Percentiles rank a stretch among this genome's conserved stretches.
Conservation (phyloP, 2,113 vertebrate species). For the Burhinus oedicnemus region DNA sequence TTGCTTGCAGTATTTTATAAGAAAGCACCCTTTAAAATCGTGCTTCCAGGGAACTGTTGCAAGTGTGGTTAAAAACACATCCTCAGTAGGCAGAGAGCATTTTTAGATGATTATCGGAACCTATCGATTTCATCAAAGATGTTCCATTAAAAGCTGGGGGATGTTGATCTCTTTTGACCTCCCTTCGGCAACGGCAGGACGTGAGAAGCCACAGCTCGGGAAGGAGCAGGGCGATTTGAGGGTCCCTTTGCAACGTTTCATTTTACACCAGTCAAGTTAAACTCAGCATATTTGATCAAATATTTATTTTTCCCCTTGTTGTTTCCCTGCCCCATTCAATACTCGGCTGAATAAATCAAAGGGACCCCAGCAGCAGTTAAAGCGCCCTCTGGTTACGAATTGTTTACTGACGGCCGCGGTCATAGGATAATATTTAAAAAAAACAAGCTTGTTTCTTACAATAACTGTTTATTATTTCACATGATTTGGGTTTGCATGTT, state of each 20-base stretch:
- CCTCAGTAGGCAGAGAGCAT: neutral
- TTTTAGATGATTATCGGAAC: slow-evolving; percentile 19
- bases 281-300: slow-evolving; percentile 42
- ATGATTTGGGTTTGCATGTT: slow-evolving; percentile 40
- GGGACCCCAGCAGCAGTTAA: slow-evolving; percentile 11
- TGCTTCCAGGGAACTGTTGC: neutral
- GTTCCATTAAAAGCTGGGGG: neutral
- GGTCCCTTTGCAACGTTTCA: slow-evolving; percentile 29
- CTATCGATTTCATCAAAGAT: slow-evolving; percentile 52
- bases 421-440: slow-evolving; percentile 37
- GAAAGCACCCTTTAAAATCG: neutral
- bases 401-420: slow-evolving; percentile 50
- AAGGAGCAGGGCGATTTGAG: neutral
- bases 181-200: neutral
- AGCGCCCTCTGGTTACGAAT: slow-evolving; percentile 45
- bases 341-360: slow-evolving; percentile 38
- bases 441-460: slow-evolving; percentile 60
- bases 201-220: neutral
- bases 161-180: slow-evolving; percentile 6
- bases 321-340: slow-evolving; percentile 37
- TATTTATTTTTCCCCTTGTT: slow-evolving; percentile 66
- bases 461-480: slow-evolving; percentile 70
- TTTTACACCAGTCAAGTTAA: slow-evolving; percentile 47
- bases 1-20: neutral
- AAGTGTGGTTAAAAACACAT: slow-evolving; percentile 6